These are phyloP conservation scores for Sebastes minor DNA, from an alignment of 2,797 vertebrate genomes.

Conservation along the genomic window DNA sequence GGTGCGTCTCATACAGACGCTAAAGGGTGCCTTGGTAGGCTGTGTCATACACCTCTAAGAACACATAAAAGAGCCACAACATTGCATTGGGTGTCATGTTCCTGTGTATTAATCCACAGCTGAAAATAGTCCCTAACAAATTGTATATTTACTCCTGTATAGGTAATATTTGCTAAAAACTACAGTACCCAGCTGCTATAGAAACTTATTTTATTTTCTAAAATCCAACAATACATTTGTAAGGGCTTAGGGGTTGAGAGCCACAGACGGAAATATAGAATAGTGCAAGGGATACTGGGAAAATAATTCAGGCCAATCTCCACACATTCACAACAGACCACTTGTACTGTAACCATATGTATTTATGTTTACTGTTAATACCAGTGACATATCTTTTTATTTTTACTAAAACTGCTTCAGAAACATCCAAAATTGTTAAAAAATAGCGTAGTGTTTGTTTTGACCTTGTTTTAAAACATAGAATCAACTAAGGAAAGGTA, in stretches of 20 bases:
- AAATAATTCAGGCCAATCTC: not conserved
- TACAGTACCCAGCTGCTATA: not conserved
- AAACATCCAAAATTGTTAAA: not conserved
- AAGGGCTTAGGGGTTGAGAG: not conserved
- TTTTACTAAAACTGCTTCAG: not conserved
- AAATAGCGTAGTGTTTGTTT: not conserved
- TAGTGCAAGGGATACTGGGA: not conserved
- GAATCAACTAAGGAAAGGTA: not conserved
- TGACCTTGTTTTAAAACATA: not conserved
- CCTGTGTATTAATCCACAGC: not conserved
- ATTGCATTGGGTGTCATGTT: not conserved
- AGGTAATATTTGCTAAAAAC: not conserved
- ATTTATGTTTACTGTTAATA: no score
- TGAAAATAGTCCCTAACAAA: not conserved
- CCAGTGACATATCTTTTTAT: no score
- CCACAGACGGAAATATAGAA: not conserved
- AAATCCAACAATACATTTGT: not conserved
- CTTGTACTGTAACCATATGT: not conserved
- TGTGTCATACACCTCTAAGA: not conserved
- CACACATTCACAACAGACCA: not conserved
- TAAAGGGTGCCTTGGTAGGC: not conserved
- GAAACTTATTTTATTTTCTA: not conserved
- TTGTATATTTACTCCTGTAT: not conserved
- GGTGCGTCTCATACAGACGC: not conserved
- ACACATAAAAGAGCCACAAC: not conserved